Evolutionary conservation across 2,113 vertebrate genomes (phyloP).

Genomic region (Carollia perspicillata): DNA sequence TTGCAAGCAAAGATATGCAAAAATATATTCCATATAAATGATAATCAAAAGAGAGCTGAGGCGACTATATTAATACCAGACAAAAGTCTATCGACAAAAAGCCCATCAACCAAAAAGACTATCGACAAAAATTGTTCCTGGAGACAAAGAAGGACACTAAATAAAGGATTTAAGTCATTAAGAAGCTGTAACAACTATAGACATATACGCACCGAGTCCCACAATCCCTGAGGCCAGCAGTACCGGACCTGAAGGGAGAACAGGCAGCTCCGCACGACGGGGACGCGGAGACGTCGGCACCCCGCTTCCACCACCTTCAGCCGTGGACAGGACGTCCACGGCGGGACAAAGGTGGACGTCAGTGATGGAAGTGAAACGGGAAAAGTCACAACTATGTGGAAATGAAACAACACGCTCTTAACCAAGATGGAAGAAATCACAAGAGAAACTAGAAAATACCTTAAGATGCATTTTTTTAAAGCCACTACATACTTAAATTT

Average conservation of each 20-base stretch:
- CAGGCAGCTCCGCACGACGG: neutral
- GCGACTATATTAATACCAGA: neutral
- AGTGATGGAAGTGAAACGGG: neutral
- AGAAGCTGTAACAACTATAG: conserved; percentile 4
- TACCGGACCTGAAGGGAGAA: neutral
- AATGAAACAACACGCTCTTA: neutral
- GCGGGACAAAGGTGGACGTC: neutral
- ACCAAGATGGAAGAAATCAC: neutral
- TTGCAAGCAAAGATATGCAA: neutral
- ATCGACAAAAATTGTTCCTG: neutral
- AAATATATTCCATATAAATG: neutral
- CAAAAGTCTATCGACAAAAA: neutral
- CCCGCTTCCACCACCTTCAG: too few species aligned
- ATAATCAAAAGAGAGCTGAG: neutral
- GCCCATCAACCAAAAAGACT: neutral
- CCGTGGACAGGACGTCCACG: neutral
- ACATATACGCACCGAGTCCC: neutral
- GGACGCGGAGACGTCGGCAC: neutral
- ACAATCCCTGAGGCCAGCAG: neutral
- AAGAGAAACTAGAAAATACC: neutral
- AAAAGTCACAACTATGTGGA: neutral
- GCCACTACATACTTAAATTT: neutral
- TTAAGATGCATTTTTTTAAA: neutral
- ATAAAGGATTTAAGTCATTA: neutral
- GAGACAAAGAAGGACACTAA: neutral